Evolutionary conservation across 2,113 vertebrate genomes (phyloP).

Genomic region (Amphiprion percula): DNA sequence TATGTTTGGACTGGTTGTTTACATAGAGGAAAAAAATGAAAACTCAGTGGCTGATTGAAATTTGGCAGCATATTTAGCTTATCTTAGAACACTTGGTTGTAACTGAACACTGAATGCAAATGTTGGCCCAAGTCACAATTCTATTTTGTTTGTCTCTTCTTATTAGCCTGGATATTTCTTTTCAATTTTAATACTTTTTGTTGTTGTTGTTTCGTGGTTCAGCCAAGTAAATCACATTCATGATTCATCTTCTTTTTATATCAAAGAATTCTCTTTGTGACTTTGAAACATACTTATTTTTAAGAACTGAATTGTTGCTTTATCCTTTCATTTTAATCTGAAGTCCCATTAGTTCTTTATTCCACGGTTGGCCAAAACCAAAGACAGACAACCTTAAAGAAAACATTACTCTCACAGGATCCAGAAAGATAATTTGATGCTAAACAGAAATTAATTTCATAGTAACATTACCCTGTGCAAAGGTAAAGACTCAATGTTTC

Average conservation of each 20-base stretch:
- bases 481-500: not conserved
- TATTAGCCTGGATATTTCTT: constrained; percentile 3
- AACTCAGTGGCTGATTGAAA: constrained; percentile 7
- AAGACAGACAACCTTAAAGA: constrained; percentile 18
- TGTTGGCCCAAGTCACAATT: not conserved
- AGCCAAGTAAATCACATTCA: constrained; percentile 34
- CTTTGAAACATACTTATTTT: constrained; percentile 54
- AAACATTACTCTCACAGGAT: not conserved
- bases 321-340: constrained; percentile 58
- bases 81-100: constrained; percentile 5
- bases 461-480: not conserved
- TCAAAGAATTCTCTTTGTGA: constrained; percentile 35
- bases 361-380: constrained; percentile 39
- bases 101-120: constrained; percentile 22
- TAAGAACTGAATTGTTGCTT: constrained; percentile 50
- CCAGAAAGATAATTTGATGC: constrained; percentile 15
- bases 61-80: constrained; percentile 18
- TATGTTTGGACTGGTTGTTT: not conserved
- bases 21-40: not conserved
- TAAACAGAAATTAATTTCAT: constrained; percentile 17
- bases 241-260: constrained; percentile 30
- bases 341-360: constrained; percentile 35
- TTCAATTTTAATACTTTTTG: constrained; percentile 25
- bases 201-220: constrained; percentile 21
- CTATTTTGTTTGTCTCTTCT: constrained; percentile 13